These are phyloP conservation scores for Rhadina sibilatrix DNA, from an alignment of 2,113 vertebrate species.

Conservation along the genomic window DNA sequence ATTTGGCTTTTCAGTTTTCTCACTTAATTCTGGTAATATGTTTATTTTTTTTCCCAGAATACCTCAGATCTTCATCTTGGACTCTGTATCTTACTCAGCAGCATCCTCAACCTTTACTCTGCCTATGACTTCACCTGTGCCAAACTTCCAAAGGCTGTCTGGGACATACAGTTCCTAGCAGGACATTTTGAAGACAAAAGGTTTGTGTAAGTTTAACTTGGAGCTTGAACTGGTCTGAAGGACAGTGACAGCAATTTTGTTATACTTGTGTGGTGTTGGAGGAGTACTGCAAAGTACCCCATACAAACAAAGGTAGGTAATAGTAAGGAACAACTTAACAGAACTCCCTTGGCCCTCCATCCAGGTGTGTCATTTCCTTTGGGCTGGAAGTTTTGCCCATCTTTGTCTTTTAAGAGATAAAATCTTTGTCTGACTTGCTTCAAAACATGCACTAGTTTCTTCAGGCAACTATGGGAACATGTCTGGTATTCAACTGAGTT, in stretches of 20 bases:
- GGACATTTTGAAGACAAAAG: neutral
- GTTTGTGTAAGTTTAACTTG: neutral
- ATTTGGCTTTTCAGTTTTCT: neutral
- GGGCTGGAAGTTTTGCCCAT: neutral
- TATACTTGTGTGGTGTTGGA: neutral
- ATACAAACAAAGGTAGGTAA: neutral
- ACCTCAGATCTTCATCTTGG: neutral
- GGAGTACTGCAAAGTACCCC: neutral
- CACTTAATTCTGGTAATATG: neutral
- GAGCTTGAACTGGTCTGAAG: neutral
- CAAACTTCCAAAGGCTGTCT: neutral
- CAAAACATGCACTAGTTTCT: neutral
- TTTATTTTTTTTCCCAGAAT: neutral
- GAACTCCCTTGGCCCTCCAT: neutral
- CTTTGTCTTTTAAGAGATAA: conserved; percentile 18
- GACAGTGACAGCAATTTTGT: neutral
- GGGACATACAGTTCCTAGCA: neutral
- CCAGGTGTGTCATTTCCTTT: conserved; percentile 2
- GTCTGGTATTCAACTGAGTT: neutral
- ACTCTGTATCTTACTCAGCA: neutral
- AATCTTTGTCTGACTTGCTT: conserved; percentile 2
- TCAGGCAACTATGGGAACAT: neutral
- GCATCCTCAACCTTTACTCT: neutral
- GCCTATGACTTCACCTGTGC: neutral
- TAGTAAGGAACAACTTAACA: neutral